These are phyloP conservation scores for Lasioglossum lativentre DNA, from an alignment of 2,888 invertebrate species.

Conservation along the genomic window DNA sequence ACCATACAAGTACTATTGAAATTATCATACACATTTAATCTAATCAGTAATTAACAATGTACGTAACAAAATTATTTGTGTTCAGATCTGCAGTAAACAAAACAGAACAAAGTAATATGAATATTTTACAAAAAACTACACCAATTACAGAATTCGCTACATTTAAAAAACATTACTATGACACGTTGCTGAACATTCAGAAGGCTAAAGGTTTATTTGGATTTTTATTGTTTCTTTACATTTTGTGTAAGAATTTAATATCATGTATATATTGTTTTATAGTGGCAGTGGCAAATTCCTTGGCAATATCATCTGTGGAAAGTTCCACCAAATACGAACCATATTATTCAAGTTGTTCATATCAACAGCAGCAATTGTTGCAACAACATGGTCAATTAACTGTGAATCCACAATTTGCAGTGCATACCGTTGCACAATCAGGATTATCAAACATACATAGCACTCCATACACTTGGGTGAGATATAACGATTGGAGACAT, in stretches of 20 bases:
- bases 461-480: conserved; percentile 66
- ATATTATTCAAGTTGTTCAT: conserved; percentile 71
- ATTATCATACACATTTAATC: conserved; percentile 30
- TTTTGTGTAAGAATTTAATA: conserved; percentile 18
- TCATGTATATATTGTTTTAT: conserved; percentile 45
- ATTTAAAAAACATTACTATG: conserved; percentile 77
- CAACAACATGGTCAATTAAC: conserved; percentile 65
- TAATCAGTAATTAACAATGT: conserved; percentile 25
- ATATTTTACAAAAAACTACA: conserved; percentile 49
- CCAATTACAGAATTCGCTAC: conserved; percentile 70
- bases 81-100: conserved; percentile 49
- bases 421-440: conserved; percentile 55
- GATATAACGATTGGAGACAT: conserved; percentile 69
- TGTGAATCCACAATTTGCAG: conserved; percentile 59
- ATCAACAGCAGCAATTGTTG: conserved; percentile 71
- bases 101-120: conserved; percentile 46
- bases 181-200: conserved; percentile 74
- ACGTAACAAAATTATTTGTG: conserved; percentile 44
- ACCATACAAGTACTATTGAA: conserved; percentile 45
- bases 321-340: conserved; percentile 68
- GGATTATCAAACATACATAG: conserved; percentile 59
- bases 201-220: conserved; percentile 75
- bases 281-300: conserved; percentile 77
- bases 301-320: conserved; percentile 71
- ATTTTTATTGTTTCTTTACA: conserved; percentile 15